phyloP scores from a whole-genome alignment of 2,797 vertebrate genomes.

The Gadopsis marmoratus region DNA sequence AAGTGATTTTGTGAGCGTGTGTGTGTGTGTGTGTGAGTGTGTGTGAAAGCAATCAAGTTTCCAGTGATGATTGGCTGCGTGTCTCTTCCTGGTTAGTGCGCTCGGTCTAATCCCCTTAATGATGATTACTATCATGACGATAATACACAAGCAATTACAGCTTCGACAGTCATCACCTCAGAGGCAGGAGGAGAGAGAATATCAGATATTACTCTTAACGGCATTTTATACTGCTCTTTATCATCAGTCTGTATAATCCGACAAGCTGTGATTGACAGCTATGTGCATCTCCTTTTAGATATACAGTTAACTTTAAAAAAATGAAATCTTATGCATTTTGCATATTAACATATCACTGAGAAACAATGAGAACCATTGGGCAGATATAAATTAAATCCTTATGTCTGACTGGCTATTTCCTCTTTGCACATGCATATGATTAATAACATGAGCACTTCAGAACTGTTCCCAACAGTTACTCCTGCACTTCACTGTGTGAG shows the following conservation, averaged over 20 bases:
- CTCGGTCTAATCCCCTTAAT: conserved; percentile 65
- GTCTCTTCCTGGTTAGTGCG: conserved; percentile 51
- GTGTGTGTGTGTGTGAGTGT: conserved; percentile 29
- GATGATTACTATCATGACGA: conserved; percentile 65
- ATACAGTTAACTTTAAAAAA: too few species aligned
- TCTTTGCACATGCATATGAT: neutral
- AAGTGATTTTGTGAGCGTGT: conserved; percentile 36
- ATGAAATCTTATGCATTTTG: neutral
- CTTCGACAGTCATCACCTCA: conserved; percentile 23
- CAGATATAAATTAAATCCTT: too few species aligned
- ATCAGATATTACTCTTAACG: conserved; percentile 12
- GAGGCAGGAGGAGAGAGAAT: neutral
- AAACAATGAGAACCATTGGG: neutral
- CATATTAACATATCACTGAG: neutral
- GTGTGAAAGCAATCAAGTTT: conserved; percentile 57
- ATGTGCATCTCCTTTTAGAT: neutral
- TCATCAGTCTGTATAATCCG: conserved; percentile 1
- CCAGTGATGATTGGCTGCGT: conserved; percentile 53
- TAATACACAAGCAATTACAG: conserved; percentile 55
- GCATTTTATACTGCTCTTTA: conserved; percentile 12
- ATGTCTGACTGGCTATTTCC: neutral
- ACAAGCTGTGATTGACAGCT: conserved; percentile 5
- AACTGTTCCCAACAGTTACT: neutral
- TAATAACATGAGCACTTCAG: neutral
- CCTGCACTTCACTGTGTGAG: neutral